A percentile compares a stretch with the other conserved stretches of the same genome.
These are phyloP conservation scores for Porites lutea DNA, from an alignment of 64 coral and sea anemone genomes.

Conservation along the genomic window DNA sequence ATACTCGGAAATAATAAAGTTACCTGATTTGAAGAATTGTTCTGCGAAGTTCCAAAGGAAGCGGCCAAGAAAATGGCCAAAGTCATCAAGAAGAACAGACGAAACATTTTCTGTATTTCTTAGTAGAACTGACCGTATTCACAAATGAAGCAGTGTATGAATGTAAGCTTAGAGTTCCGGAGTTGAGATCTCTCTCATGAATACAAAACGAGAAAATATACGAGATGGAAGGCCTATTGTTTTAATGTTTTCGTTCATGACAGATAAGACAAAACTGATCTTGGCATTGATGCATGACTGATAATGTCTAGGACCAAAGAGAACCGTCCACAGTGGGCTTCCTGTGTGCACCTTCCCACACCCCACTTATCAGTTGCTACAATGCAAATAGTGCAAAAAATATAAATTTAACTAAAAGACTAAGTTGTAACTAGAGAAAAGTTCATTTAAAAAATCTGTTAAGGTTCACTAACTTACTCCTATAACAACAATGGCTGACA, in stretches of 20 bases:
- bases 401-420: too few species aligned
- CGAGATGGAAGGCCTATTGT: background rate
- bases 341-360: too few species aligned
- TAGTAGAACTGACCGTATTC: background rate
- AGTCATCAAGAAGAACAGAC: background rate
- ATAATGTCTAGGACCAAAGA: too few species aligned
- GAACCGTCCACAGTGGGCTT: too few species aligned
- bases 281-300: background rate
- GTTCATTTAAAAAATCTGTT: too few species aligned
- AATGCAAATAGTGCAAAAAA: too few species aligned
- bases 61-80: constrained; percentile 2
- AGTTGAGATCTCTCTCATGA: background rate
- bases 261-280: background rate
- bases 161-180: too few species aligned
- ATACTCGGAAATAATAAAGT: background rate
- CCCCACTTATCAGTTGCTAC: too few species aligned
- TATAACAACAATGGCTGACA: too few species aligned
- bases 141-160: background rate
- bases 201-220: background rate
- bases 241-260: background rate
- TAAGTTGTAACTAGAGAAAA: too few species aligned
- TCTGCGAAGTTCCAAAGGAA: background rate
- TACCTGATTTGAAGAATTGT: background rate
- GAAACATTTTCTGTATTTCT: background rate
- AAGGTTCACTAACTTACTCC: too few species aligned